These are phyloP conservation scores for Lutjanus erythropterus DNA, from an alignment of 2,113 vertebrate genomes.

Conservation along the genomic window DNA sequence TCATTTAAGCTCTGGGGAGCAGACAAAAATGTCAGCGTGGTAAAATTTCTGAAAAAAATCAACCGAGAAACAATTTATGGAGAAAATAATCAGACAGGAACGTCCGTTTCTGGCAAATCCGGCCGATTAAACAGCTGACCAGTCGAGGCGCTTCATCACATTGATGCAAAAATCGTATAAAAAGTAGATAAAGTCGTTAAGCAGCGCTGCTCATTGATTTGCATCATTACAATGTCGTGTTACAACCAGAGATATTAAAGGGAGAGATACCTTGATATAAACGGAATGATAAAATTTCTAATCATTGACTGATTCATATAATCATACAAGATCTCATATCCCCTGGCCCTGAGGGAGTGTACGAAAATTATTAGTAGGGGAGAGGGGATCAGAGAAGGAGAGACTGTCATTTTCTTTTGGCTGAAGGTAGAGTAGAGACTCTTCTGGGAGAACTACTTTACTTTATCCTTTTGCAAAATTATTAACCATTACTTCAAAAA, in stretches of 20 bases:
- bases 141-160: background rate
- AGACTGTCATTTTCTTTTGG: background rate
- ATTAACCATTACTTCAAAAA: background rate
- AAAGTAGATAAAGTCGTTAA: background rate
- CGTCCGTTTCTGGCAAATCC: background rate
- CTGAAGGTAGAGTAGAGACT: background rate
- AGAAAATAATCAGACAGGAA: background rate
- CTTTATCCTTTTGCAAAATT: background rate
- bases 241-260: background rate
- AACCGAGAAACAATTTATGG: background rate
- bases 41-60: background rate
- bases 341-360: background rate
- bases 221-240: background rate
- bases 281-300: background rate
- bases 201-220: background rate
- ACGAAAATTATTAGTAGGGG: background rate
- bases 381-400: background rate
- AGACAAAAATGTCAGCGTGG: background rate
- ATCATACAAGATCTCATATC: background rate
- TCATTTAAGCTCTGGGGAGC: background rate
- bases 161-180: constrained; percentile 1
- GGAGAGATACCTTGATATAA: background rate
- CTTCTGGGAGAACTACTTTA: too few relatives aligned
- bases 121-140: background rate
- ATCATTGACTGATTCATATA: background rate